Conservation (phyloP, 2,888 invertebrate genomes). For the Ectemnius lituratus region DNA sequence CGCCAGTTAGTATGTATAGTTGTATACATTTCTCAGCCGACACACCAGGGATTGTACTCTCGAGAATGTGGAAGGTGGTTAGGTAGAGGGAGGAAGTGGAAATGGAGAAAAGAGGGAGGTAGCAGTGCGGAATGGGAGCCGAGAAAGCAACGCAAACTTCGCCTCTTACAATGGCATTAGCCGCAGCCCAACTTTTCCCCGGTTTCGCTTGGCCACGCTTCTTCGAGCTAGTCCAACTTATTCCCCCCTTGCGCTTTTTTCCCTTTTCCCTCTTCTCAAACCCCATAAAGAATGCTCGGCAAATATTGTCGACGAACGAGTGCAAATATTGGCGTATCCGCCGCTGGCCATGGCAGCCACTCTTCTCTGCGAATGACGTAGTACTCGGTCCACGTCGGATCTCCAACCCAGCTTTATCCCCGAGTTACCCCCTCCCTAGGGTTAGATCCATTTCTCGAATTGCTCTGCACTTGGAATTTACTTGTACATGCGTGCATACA, state of each 20-base stretch:
- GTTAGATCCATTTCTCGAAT: too few relatives aligned
- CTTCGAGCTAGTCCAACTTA: slow-evolving; percentile 25
- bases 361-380: too few relatives aligned
- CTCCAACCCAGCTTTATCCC: too few relatives aligned
- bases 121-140: not conserved
- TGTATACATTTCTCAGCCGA: not conserved
- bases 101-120: too few relatives aligned
- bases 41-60: not conserved
- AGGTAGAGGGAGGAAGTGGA: not conserved
- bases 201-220: slow-evolving; percentile 19
- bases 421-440: too few relatives aligned
- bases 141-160: slow-evolving; percentile 46
- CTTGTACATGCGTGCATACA: too few relatives aligned
- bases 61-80: not conserved
- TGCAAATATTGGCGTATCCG: slow-evolving; percentile 25
- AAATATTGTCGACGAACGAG: slow-evolving; percentile 33
- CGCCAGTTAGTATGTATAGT: not conserved
- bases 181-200: slow-evolving; percentile 38
- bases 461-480: too few relatives aligned
- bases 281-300: slow-evolving; percentile 15
- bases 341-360: not conserved
- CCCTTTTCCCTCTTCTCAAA: slow-evolving; percentile 19
- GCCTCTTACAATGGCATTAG: slow-evolving; percentile 52
- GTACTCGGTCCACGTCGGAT: too few relatives aligned
- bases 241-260: slow-evolving; percentile 33